Conservation (phyloP, 2,113 vertebrate genomes). For the Chelonoidis abingdonii region DNA sequence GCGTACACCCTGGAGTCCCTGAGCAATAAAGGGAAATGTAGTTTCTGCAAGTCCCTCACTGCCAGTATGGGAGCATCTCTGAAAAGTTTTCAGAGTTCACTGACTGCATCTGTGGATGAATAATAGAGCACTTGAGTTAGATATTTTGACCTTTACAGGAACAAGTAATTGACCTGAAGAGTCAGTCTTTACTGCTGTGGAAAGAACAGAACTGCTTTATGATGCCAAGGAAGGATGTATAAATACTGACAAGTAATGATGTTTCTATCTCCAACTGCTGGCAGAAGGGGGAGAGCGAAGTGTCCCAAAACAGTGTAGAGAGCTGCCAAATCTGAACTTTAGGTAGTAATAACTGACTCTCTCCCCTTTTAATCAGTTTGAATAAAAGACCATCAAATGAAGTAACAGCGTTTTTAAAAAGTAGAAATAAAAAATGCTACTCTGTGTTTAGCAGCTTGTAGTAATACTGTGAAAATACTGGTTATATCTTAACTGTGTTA, state of each 20-base stretch:
- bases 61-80: constrained; percentile 25
- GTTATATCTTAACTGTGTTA: not conserved
- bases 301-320: not conserved
- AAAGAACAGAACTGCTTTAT: constrained; percentile 28
- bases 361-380: not conserved
- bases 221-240: not conserved
- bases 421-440: not conserved
- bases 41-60: not conserved
- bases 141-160: constrained; percentile 38
- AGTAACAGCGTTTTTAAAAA: not conserved
- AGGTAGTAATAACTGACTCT: not conserved
- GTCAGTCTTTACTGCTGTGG: constrained; percentile 3
- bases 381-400: not conserved
- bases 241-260: not conserved
- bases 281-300: not conserved
- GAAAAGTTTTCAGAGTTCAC: constrained; percentile 40
- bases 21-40: constrained; percentile 43
- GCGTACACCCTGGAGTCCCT: not conserved
- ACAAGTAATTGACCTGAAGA: constrained; percentile 38
- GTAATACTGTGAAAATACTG: not conserved
- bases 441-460: not conserved
- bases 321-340: not conserved
- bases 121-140: constrained; percentile 38
- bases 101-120: constrained; percentile 55
- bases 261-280: constrained; percentile 31